Evolutionary conservation across 2,113 vertebrate species (phyloP).

Genomic region (Archocentrus centrarchus): DNA sequence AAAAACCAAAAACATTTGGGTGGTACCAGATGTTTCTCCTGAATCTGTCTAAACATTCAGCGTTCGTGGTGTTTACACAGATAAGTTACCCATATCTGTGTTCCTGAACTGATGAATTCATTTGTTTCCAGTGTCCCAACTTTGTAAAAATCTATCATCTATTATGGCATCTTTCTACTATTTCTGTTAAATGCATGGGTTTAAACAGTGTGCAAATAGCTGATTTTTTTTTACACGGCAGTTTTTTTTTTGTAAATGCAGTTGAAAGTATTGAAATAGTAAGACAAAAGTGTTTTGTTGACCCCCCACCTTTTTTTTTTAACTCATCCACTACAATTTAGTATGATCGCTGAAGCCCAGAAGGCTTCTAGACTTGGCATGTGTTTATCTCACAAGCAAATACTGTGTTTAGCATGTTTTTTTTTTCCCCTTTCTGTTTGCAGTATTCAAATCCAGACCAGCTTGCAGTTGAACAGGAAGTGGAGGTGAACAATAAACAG

Average conservation of each 20-base stretch:
- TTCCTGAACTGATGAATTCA: background rate
- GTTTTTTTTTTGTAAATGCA: background rate
- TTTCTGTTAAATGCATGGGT: background rate
- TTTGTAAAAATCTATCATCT: background rate
- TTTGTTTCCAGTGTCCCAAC: background rate
- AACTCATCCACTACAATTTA: background rate
- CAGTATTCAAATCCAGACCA: constrained; percentile 43
- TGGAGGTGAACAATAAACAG: constrained; percentile 52
- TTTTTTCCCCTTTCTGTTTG: constrained; percentile 38
- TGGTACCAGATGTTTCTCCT: background rate
- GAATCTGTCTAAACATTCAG: background rate
- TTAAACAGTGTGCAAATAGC: background rate
- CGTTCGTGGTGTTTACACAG: background rate
- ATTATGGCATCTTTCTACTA: background rate
- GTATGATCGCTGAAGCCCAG: background rate
- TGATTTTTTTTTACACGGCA: background rate
- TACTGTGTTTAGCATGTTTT: constrained; percentile 30
- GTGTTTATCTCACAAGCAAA: constrained; percentile 13
- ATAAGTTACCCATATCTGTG: background rate
- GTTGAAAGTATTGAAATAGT: background rate
- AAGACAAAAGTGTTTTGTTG: background rate
- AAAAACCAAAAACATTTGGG: background rate
- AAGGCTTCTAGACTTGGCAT: constrained; percentile 14
- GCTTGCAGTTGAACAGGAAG: constrained; percentile 56
- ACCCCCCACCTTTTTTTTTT: background rate